These are phyloP conservation scores for Drosophila nigrodunni DNA, from an alignment of 1,140 invertebrate species.

Conservation along the genomic window DNA sequence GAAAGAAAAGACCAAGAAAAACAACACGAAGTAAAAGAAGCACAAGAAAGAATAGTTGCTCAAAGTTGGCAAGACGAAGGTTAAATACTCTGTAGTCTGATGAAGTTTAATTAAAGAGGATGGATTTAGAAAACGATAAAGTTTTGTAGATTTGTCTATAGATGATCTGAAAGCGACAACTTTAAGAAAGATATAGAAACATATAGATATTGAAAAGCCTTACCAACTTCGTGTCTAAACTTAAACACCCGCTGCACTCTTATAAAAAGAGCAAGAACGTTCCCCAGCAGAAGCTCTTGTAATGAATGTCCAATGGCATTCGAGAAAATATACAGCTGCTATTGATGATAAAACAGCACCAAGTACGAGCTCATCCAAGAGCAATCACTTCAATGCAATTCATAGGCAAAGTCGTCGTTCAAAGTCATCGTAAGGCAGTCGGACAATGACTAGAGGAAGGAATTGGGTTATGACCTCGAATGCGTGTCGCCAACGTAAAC, in stretches of 20 bases:
- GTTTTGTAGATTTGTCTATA: too few relatives aligned
- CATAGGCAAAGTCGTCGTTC: background rate
- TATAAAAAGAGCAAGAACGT: background rate
- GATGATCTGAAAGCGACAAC: too few relatives aligned
- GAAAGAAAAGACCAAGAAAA: conserved; percentile 14
- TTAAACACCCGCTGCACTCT: too few relatives aligned
- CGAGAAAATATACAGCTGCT: conserved; percentile 59
- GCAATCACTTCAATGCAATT: conserved; percentile 11
- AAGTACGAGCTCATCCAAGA: conserved; percentile 11
- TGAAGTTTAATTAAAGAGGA: too few relatives aligned
- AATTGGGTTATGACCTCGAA: conserved; percentile 84
- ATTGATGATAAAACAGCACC: conserved; percentile 47
- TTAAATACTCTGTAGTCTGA: too few relatives aligned
- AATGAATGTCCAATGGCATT: conserved; percentile 53
- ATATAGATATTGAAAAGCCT: too few relatives aligned
- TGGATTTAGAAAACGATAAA: too few relatives aligned
- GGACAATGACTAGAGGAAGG: conserved; percentile 59
- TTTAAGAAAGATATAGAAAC: too few relatives aligned
- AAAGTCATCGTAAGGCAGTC: conserved; percentile 19
- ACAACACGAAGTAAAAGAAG: too few relatives aligned
- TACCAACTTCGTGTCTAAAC: too few relatives aligned
- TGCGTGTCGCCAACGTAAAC: conserved; percentile 69
- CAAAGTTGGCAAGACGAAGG: too few relatives aligned
- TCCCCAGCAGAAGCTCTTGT: conserved; percentile 26
- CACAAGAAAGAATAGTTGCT: too few relatives aligned